Conservation (phyloP, 2,888 invertebrate genomes). For the Leptopilina syphax region DNA sequence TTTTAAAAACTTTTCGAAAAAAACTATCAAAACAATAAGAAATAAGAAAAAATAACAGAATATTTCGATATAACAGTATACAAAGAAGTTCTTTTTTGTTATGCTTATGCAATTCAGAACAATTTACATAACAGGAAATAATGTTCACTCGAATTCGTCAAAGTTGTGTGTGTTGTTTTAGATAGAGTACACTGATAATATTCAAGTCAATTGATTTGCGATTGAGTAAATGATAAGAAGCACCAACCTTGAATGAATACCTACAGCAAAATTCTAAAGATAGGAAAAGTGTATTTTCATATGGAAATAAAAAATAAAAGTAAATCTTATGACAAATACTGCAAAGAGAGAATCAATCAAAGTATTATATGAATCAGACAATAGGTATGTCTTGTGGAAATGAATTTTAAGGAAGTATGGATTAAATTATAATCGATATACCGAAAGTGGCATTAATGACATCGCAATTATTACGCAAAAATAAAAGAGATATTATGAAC, state of each 20-base stretch:
- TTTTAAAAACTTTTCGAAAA: too few relatives aligned
- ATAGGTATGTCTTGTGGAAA: neutral
- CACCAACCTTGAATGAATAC: neutral
- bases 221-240: constrained; percentile 16
- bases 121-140: constrained; percentile 64
- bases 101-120: constrained; percentile 58
- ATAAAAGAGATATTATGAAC: neutral
- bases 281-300: neutral
- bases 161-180: neutral
- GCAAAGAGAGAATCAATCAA: too few relatives aligned
- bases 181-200: constrained; percentile 2
- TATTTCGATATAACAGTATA: too few relatives aligned
- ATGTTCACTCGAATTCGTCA: neutral
- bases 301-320: too few relatives aligned
- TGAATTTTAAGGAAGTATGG: neutral
- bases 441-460: neutral
- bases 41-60: too few relatives aligned
- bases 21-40: too few relatives aligned
- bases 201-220: constrained; percentile 6
- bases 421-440: constrained; percentile 1
- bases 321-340: too few relatives aligned
- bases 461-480: constrained; percentile 2
- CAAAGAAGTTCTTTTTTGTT: neutral
- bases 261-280: neutral
- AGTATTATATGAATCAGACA: too few relatives aligned